A percentile compares a stretch with the other conserved stretches of the same genome.
These are phyloP conservation scores for Axis porcinus DNA, from an alignment of 2,113 vertebrate genomes.

Conservation along the genomic window DNA sequence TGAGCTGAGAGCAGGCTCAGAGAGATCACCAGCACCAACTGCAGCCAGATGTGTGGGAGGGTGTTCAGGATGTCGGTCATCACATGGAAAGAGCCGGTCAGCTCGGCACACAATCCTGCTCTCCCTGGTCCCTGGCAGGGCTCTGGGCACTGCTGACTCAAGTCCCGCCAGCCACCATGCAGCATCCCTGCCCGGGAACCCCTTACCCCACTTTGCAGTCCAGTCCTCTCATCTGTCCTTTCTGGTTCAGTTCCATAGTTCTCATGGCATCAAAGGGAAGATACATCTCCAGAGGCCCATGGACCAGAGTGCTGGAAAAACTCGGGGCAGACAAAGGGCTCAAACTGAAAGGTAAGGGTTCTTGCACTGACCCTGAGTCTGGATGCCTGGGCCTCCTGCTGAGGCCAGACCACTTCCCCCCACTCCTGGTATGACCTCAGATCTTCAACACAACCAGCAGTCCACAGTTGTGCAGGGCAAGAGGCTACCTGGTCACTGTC, in stretches of 20 bases:
- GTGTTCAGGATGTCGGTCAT: not conserved
- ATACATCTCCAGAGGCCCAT: slow-evolving; percentile 85
- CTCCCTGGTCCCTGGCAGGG: not conserved
- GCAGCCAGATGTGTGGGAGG: not conserved
- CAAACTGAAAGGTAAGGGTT: slow-evolving; percentile 88
- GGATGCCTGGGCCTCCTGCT: no score
- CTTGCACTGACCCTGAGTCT: not conserved
- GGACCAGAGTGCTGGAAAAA: slow-evolving; percentile 89
- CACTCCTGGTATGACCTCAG: not conserved
- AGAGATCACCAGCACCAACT: not conserved
- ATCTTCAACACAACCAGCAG: not conserved
- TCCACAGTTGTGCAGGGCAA: no score
- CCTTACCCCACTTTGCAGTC: fast-evolving
- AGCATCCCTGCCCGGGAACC: fast-evolving
- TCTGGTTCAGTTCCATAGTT: slow-evolving; percentile 87
- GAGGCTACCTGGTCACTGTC: not conserved
- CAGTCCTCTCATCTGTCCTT: not conserved
- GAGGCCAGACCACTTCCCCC: no score
- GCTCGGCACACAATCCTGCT: fast-evolving
- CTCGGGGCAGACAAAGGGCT: slow-evolving; percentile 86
- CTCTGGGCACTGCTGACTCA: not conserved
- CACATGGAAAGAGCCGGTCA: not conserved
- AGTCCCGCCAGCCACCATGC: fast-evolving
- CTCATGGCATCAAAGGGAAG: slow-evolving; percentile 91
- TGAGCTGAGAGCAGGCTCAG: not conserved